Evolutionary conservation across 2,797 vertebrate species (phyloP), one percentile per base, ranked within the genome.

Genomic region (Aplochiton taeniatus): DNA sequence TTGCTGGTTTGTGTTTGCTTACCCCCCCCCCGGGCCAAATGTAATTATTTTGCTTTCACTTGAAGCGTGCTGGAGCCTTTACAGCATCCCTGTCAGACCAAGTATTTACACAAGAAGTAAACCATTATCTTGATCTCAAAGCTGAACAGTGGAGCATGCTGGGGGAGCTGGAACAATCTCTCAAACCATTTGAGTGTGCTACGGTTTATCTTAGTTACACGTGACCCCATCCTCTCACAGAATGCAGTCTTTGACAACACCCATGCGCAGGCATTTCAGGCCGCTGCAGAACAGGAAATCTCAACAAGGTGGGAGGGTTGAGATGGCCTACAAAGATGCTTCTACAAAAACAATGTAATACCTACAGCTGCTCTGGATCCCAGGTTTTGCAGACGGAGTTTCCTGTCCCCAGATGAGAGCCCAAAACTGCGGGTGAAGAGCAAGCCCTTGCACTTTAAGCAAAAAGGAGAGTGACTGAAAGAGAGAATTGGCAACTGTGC

Each of bases 101-200:
- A 11, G 61, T 58, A 8, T 18, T 62, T 9, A 72, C 69, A 48
- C 53, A 59, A 41, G 0, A 8, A 48, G 69, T 17, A 14, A 68
- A 74, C 12, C 49, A 13, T 13, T 64, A 65, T 51, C 56, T 71
- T 18, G 66, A 72, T 51, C 31, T 72, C 8, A 72, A 76, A 53
- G 6, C 0, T 17, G 51, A 68, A 0, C 69, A 72, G 53, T 69
- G 65, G 65, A 69, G 1, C 31, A 13, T 68, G 5, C 14, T 61
- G 11, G 66, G 66, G 19, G 65, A 72, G 58, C 16, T 66, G 12
- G 43, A 18, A 13, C 42, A 63, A 50, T 13, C 13, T 17, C 58
- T 68, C 16, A n/a, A 65, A n/a, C 44, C 56, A 45, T 41, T 14
- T 56, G 54, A 56, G n/a, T n/a, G 44, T 48, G 55, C 19, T 44